A percentile compares a stretch with the other conserved stretches of the same genome.
phyloP scores from a whole-genome alignment of 2,113 vertebrate species.

The Pavo muticus region DNA sequence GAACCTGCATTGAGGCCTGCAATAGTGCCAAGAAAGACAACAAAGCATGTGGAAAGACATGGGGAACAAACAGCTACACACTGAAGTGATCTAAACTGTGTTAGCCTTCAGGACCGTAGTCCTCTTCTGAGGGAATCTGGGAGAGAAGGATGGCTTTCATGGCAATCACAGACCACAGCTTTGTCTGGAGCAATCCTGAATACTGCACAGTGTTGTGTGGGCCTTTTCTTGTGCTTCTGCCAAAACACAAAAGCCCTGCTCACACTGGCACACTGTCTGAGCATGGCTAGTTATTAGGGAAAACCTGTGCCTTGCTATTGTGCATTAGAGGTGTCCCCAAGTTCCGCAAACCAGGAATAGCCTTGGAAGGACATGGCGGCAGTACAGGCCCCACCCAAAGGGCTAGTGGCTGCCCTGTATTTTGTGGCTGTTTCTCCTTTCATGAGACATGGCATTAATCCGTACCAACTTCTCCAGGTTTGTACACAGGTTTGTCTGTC shows the following conservation, averaged over 20 bases:
- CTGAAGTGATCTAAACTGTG: neutral
- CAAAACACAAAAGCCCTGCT: neutral
- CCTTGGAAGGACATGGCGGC: neutral
- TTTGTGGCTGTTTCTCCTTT: neutral
- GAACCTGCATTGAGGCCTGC: neutral
- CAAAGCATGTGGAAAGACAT: neutral
- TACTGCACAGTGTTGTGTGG: neutral
- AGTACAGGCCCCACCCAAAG: neutral
- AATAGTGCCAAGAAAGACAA: neutral
- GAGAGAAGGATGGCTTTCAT: neutral
- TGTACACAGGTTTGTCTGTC: constrained; percentile 70
- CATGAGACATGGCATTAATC: neutral
- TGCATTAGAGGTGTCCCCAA: neutral
- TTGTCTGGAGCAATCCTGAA: neutral
- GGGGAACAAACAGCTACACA: neutral
- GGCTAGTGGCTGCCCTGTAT: neutral
- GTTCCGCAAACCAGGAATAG: neutral
- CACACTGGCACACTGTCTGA: neutral
- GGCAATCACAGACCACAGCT: neutral
- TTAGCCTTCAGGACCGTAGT: neutral
- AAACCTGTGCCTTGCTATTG: rapidly evolving
- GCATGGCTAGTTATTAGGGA: neutral
- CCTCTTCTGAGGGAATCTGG: neutral
- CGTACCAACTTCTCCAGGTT: constrained; percentile 66
- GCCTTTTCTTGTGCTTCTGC: neutral